These are phyloP conservation scores for Tetramorium simillimum DNA, from an alignment of 1,140 invertebrate species.

Conservation along the genomic window DNA sequence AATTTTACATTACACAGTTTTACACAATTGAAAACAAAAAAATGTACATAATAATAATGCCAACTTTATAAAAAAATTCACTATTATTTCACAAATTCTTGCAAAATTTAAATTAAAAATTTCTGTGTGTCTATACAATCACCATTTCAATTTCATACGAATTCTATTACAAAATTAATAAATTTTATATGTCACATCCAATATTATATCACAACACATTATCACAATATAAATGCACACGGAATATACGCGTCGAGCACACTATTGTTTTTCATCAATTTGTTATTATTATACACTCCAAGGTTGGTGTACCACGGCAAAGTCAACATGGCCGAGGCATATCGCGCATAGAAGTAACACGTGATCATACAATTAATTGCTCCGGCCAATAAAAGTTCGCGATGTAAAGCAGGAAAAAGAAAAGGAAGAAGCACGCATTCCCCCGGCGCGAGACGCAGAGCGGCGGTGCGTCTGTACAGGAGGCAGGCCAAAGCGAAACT, in stretches of 20 bases:
- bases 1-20: not conserved
- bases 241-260: not conserved
- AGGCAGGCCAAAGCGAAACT: constrained; percentile 77
- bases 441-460: constrained; percentile 23
- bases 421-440: not conserved
- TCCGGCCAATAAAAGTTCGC: constrained; percentile 1
- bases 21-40: not conserved
- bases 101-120: not conserved
- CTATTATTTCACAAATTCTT: not conserved
- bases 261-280: constrained; percentile 10
- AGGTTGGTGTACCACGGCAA: not conserved
- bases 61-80: not conserved
- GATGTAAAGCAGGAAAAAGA: not conserved
- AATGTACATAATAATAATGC: not conserved
- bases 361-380: constrained; percentile 53
- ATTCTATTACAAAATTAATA: not conserved
- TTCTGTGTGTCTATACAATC: not conserved
- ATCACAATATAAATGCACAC: not conserved
- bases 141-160: not conserved
- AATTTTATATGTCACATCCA: not conserved
- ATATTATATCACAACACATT: not conserved
- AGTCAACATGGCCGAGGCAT: not conserved
- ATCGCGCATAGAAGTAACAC: constrained; percentile 27
- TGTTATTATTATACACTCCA: not conserved
- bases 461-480: constrained; percentile 70